Evolutionary conservation across 2,113 vertebrate genomes (phyloP), one percentile per base, ranked within the genome.

Genomic region (Petromus typicus): DNA sequence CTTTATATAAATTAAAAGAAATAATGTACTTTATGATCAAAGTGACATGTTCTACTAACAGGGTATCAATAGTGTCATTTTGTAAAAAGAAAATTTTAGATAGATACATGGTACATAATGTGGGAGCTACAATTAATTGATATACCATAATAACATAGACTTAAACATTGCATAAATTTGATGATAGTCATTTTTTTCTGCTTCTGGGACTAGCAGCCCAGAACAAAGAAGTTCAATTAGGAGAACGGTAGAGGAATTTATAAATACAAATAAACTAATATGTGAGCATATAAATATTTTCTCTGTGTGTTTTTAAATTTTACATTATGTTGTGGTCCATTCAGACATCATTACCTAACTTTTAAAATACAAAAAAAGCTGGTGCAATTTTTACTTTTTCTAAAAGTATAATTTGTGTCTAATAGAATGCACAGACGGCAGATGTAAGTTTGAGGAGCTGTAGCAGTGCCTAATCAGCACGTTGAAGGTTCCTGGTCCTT

Each of bases 91-190:
- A n/a, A 59, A 54, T 43, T 86, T 63, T 57, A 43, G 23, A 48
- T 25, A 37, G 54, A 59, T 37, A 7, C 56, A 45, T 48, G 78
- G 67, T 79, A 27, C 82, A 32, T 61, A 48, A 20, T 56, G 25
- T 54, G 61, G 23, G n/a, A n/a, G 57, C 83, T 67, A 78, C 86
- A 88, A 94, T 92, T 85, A 92, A 90, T 40, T 30, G 80, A 66
- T 57, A 48, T 20, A n/a, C 45, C 66, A 20, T 86, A 56, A 81
- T 96, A 82, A 86, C 57, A 86, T 18, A 92, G 78, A 56, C 63
- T 87, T n/a, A 85, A 32, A 61, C 73, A 91, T 56, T 59, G 69
- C 83, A 89, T 92, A 92, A 85, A 82, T 61, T 78, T 89, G 71
- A 88, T 83, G 71, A 82, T 90, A 85, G 94, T 81, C 88, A 17